phyloP scores from a whole-genome alignment of 2,797 vertebrate species.

The Pangasius sanitwongsei region DNA sequence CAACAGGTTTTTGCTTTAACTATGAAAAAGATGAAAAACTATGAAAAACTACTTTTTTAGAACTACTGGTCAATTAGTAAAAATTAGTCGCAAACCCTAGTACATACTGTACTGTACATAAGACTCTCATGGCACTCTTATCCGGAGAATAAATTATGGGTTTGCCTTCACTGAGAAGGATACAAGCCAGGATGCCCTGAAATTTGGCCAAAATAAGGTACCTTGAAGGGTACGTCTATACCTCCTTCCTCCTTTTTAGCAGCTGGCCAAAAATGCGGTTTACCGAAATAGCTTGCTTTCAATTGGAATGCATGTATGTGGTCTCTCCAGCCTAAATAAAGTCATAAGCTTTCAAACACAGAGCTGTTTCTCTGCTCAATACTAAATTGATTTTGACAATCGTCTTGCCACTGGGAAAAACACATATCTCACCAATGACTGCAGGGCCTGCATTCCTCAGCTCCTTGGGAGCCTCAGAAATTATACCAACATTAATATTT shows the following conservation, averaged over 20 bases:
- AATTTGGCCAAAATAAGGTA: background rate
- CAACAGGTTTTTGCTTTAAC: background rate
- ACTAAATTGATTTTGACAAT: slow-evolving; percentile 76
- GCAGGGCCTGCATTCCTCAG: slow-evolving; percentile 52
- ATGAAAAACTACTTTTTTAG: too few species aligned
- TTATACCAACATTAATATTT: slow-evolving; percentile 82
- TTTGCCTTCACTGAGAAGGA: background rate
- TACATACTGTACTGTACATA: background rate
- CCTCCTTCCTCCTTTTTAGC: background rate
- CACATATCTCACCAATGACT: slow-evolving; percentile 74
- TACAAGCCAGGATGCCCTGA: background rate
- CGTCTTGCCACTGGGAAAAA: slow-evolving; percentile 74
- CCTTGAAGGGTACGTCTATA: background rate
- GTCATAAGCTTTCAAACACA: slow-evolving; percentile 58
- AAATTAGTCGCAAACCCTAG: background rate
- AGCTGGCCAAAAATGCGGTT: background rate
- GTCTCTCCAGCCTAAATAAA: slow-evolving; percentile 20
- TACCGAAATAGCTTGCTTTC: background rate
- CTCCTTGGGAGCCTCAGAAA: slow-evolving; percentile 71
- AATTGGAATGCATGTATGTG: too few species aligned
- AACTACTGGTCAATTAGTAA: too few species aligned
- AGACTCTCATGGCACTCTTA: background rate
- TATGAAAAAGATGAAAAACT: background rate
- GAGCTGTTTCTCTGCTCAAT: slow-evolving; percentile 69
- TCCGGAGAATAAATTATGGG: background rate